Evolutionary conservation across 2,888 invertebrate genomes (phyloP).

Genomic region (Pachliopta kotzebuea): DNA sequence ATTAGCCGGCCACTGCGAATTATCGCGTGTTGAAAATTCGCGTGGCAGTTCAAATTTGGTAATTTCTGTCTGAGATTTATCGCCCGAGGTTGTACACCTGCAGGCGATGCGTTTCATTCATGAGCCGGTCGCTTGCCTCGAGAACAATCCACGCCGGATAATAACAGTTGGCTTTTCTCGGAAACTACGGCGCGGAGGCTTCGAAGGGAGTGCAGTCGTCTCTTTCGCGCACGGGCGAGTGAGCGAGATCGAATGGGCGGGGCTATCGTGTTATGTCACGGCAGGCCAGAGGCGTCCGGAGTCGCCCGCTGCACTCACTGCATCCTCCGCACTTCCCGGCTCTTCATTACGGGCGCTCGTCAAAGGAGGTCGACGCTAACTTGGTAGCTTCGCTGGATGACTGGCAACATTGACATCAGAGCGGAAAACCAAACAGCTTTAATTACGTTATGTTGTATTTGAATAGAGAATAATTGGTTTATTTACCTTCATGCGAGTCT

Average conservation of each 20-base stretch:
- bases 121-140: constrained; percentile 62
- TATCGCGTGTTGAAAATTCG: constrained; percentile 71
- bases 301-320: constrained; percentile 56
- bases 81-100: constrained; percentile 72
- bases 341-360: constrained; percentile 59
- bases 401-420: constrained; percentile 9
- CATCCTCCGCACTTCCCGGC: constrained; percentile 58
- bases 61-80: constrained; percentile 63
- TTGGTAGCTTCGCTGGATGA: constrained; percentile 26
- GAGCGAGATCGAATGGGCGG: constrained; percentile 72
- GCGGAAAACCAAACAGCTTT: constrained; percentile 20
- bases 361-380: constrained; percentile 34
- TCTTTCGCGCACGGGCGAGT: constrained; percentile 52
- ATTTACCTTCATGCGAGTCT: constrained; percentile 12
- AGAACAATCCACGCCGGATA: constrained; percentile 72
- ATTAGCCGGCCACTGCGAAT: constrained; percentile 69
- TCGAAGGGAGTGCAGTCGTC: constrained; percentile 61
- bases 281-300: constrained; percentile 53
- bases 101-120: constrained; percentile 71
- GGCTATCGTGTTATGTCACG: constrained; percentile 69
- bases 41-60: constrained; percentile 62
- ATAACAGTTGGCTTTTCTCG: constrained; percentile 78
- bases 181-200: constrained; percentile 73
- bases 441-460: constrained; percentile 12
- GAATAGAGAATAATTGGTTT: constrained; percentile 22